Evolutionary conservation across 2,888 invertebrate genomes (phyloP).

Genomic region (Psylliodes chrysocephalus): DNA sequence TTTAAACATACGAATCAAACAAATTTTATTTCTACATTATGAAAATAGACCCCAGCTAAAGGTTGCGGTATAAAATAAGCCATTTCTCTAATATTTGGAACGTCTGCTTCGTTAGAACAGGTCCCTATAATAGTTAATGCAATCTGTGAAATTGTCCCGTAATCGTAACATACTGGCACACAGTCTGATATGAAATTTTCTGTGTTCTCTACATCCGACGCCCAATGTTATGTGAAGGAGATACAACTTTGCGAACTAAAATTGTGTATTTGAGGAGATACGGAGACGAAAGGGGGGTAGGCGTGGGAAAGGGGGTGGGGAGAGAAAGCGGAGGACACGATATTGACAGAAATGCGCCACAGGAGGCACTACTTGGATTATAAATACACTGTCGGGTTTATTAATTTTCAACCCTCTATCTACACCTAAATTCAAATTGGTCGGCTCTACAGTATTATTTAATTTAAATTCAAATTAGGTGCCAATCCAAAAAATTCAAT

Average conservation of each 20-base stretch:
- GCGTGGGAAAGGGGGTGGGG: slow-evolving; percentile 8
- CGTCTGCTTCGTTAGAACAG: too few species aligned
- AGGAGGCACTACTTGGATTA: slow-evolving; percentile 8
- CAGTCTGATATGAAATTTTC: not conserved
- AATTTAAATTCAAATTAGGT: not conserved
- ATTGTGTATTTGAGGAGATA: slow-evolving; percentile 46
- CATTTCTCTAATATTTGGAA: too few species aligned
- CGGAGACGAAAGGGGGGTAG: slow-evolving; percentile 30
- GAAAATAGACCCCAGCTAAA: too few species aligned
- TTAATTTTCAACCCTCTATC: not conserved
- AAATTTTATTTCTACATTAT: too few species aligned
- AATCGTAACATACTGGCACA: not conserved
- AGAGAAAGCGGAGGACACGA: not conserved
- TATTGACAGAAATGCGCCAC: slow-evolving; percentile 35
- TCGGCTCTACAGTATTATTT: too few species aligned
- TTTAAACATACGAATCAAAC: too few species aligned
- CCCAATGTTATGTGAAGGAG: slow-evolving; percentile 48
- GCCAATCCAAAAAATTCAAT: not conserved
- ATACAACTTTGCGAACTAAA: slow-evolving; percentile 52
- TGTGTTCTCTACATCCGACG: slow-evolving; percentile 49
- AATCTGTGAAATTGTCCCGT: too few species aligned
- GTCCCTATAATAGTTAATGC: too few species aligned
- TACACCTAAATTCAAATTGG: not conserved
- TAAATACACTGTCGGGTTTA: not conserved
- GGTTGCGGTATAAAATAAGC: too few species aligned